Evolutionary conservation across 2,113 vertebrate species (phyloP).

Genomic region (Notiomystis cincta): DNA sequence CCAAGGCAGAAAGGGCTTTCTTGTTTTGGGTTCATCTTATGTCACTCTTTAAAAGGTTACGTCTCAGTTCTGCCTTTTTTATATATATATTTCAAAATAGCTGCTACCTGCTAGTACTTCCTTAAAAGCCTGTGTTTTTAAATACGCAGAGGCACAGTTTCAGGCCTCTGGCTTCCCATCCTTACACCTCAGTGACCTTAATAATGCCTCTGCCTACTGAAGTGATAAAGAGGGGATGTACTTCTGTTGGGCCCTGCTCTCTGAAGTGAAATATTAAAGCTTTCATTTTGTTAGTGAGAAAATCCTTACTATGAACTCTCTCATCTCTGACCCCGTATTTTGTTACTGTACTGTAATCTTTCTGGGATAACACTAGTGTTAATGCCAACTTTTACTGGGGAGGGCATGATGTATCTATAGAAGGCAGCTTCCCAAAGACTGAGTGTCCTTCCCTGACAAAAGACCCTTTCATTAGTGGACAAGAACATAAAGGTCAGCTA

Average conservation of each 20-base stretch:
- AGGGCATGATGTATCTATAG: neutral
- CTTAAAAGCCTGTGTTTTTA: neutral
- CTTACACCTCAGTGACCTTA: slow-evolving; percentile 49
- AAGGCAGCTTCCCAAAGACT: neutral
- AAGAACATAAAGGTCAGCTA: neutral
- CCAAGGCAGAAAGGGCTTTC: neutral
- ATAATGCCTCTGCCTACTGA: slow-evolving; percentile 49
- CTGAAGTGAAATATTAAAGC: slow-evolving; percentile 40
- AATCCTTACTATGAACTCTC: slow-evolving; percentile 18
- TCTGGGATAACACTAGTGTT: neutral
- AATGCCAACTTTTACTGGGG: neutral
- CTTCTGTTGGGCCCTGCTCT: slow-evolving; percentile 1
- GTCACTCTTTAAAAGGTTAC: neutral
- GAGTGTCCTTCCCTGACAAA: neutral
- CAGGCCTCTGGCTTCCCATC: slow-evolving; percentile 14
- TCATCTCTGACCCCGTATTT: neutral
- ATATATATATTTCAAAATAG: neutral
- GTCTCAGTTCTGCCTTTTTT: neutral
- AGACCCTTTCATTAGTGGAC: neutral
- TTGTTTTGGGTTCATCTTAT: neutral
- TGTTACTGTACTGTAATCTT: neutral
- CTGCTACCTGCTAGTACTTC: neutral
- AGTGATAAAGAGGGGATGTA: slow-evolving; percentile 39
- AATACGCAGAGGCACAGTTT: slow-evolving; percentile 1
- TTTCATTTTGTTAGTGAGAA: slow-evolving; percentile 44